phyloP scores from a whole-genome alignment of 2,113 vertebrate species.

The Larimichthys polyactis region DNA sequence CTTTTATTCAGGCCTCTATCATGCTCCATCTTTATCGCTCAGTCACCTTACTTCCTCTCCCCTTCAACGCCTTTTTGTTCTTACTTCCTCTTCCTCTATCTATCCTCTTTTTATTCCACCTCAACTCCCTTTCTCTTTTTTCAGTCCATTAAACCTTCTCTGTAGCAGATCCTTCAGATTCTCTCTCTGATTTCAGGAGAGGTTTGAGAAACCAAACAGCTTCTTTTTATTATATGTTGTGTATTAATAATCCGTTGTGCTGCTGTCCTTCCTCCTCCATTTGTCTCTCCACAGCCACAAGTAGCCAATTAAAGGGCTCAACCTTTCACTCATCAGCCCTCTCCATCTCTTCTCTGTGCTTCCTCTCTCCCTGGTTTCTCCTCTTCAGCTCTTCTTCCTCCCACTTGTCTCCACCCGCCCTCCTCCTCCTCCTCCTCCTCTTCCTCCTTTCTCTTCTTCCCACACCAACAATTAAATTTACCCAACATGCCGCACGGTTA shows the following conservation, averaged over 20 bases:
- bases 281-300: neutral
- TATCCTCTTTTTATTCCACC: neutral
- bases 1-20: neutral
- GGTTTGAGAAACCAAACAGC: neutral
- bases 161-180: neutral
- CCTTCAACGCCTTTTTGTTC: neutral
- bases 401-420: neutral
- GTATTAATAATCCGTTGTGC: neutral
- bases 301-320: neutral
- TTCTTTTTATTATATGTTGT: neutral
- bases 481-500: neutral
- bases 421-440: neutral
- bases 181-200: neutral
- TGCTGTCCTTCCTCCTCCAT: neutral
- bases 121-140: neutral
- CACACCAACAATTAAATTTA: constrained; percentile 4
- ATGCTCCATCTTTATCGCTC: neutral
- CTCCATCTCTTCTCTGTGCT: neutral
- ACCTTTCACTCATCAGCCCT: neutral
- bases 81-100: no score
- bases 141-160: neutral
- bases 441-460: no score
- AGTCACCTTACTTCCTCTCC: neutral
- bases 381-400: neutral
- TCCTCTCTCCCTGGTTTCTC: neutral